These are phyloP conservation scores for Carpatolechia fugitivella DNA, from an alignment of 2,888 invertebrate genomes.

Conservation along the genomic window DNA sequence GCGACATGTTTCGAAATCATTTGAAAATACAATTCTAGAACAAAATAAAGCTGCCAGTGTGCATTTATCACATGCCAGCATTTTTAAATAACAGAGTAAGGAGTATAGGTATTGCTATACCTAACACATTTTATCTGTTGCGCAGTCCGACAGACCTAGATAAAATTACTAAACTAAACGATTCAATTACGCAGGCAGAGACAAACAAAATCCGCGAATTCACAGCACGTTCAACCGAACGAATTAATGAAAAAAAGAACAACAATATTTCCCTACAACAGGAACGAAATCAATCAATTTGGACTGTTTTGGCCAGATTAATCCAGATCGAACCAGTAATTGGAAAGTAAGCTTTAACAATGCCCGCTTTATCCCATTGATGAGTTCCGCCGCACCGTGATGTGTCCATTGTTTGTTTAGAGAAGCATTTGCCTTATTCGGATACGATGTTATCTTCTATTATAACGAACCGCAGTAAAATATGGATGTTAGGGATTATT, in stretches of 20 bases:
- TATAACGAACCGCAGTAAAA: too few species aligned
- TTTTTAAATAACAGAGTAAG: too few species aligned
- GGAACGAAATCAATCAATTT: not conserved
- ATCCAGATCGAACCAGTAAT: conserved; percentile 29
- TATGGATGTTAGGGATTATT: too few species aligned
- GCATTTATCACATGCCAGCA: too few species aligned
- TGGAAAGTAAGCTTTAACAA: conserved; percentile 29
- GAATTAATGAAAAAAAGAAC: not conserved
- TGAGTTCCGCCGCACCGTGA: conserved; percentile 6
- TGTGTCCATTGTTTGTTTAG: not conserved
- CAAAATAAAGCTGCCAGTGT: too few species aligned
- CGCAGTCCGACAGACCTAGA: too few species aligned
- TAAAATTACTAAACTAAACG: not conserved
- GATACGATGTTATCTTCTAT: too few species aligned
- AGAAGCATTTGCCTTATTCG: not conserved
- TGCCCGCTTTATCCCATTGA: conserved; percentile 22
- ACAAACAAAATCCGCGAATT: too few species aligned
- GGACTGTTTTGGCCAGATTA: conserved; percentile 6
- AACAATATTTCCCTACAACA: not conserved
- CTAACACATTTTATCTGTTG: too few species aligned
- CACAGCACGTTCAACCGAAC: not conserved
- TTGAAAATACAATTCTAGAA: too few species aligned
- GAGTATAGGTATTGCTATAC: too few species aligned
- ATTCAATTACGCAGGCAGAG: not conserved
- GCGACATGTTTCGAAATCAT: too few species aligned